phyloP scores from a whole-genome alignment of 2,888 invertebrate genomes.

The Erebia aethiops region DNA sequence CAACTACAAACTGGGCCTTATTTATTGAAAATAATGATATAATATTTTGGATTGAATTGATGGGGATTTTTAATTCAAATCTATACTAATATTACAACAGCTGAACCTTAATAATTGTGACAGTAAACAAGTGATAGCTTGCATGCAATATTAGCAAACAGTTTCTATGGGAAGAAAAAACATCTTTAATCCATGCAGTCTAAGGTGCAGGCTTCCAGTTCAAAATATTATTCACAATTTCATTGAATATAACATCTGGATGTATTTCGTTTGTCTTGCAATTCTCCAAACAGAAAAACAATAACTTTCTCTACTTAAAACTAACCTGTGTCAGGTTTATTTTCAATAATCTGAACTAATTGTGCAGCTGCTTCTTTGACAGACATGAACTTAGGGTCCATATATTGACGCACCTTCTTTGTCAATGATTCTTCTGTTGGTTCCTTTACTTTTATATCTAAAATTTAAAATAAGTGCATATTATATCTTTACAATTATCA shows the following conservation, averaged over 20 bases:
- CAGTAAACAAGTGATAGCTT: too few relatives aligned
- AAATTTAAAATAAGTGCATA: conserved; percentile 45
- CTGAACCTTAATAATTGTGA: too few relatives aligned
- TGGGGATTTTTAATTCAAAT: too few relatives aligned
- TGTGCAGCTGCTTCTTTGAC: conserved; percentile 94
- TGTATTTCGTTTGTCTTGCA: not conserved
- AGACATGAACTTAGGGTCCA: conserved; percentile 97
- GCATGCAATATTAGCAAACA: too few relatives aligned
- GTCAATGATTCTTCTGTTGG: conserved; percentile 96
- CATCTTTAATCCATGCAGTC: too few relatives aligned
- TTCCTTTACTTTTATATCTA: conserved; percentile 99
- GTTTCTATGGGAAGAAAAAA: too few relatives aligned
- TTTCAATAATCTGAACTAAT: conserved; percentile 88
- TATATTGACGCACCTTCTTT: conserved; percentile 94
- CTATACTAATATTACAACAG: too few relatives aligned
- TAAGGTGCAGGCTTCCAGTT: too few relatives aligned
- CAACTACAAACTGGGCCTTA: too few relatives aligned
- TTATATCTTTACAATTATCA: not conserved
- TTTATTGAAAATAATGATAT: too few relatives aligned
- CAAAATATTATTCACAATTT: too few relatives aligned
- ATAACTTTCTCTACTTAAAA: not conserved
- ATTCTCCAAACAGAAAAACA: not conserved
- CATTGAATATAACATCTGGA: not conserved
- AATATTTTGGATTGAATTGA: too few relatives aligned
- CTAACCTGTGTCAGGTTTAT: conserved; percentile 64